Conservation (phyloP, 2,888 invertebrate species). For the Perithous albicinctus region DNA sequence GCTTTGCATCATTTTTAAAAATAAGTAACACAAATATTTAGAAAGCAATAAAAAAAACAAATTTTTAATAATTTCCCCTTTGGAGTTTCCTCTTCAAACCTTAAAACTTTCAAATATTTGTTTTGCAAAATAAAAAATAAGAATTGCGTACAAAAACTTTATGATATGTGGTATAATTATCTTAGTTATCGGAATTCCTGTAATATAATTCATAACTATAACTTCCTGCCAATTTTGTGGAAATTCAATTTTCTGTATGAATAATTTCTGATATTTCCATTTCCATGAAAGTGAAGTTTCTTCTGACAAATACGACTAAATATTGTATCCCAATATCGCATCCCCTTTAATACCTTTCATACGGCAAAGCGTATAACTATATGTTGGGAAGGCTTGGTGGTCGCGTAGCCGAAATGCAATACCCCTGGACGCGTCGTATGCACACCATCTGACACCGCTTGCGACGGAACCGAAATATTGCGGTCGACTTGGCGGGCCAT, state of each 20-base stretch:
- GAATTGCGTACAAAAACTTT: too few relatives aligned
- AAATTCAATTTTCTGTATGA: background rate
- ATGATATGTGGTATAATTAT: too few relatives aligned
- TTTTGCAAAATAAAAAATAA: background rate
- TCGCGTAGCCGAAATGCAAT: slow-evolving; percentile 79
- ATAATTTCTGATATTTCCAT: background rate
- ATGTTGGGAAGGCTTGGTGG: slow-evolving; percentile 49
- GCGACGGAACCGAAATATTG: slow-evolving; percentile 79
- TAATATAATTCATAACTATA: background rate
- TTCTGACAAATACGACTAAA: background rate
- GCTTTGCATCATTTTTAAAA: too few relatives aligned
- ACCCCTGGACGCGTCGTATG: slow-evolving; percentile 73
- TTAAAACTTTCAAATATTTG: too few relatives aligned
- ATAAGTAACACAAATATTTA: too few relatives aligned
- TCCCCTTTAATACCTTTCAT: slow-evolving; percentile 72
- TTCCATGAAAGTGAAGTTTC: background rate
- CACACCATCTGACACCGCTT: slow-evolving; percentile 77
- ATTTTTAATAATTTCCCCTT: too few relatives aligned
- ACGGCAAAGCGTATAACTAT: slow-evolving; percentile 23
- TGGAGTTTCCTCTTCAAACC: too few relatives aligned
- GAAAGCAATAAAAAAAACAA: too few relatives aligned
- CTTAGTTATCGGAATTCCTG: too few relatives aligned
- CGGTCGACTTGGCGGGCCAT: slow-evolving; percentile 75
- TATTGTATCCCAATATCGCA: slow-evolving; percentile 56
- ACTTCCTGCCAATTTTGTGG: background rate